Conservation (phyloP, 2,113 vertebrate genomes). For the Asarcornis scutulata region DNA sequence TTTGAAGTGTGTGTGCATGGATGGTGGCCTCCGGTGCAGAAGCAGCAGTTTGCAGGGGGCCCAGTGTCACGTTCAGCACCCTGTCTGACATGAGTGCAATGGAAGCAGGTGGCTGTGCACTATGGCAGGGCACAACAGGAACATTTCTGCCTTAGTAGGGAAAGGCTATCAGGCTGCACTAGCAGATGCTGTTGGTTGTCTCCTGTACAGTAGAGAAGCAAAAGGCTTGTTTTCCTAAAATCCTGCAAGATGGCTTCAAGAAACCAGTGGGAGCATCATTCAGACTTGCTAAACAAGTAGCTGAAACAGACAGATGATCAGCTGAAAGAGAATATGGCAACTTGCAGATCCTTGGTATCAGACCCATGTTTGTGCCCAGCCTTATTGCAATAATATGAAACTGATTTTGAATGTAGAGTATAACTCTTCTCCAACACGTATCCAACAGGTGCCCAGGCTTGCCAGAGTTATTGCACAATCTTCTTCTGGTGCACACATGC, state of each 20-base stretch:
- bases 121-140: neutral
- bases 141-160: neutral
- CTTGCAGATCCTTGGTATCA: neutral
- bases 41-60: neutral
- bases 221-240: neutral
- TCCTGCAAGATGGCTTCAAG: neutral
- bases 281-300: neutral
- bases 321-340: neutral
- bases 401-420: neutral
- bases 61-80: neutral
- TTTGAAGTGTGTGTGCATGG: neutral
- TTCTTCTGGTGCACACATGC: neutral
- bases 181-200: neutral
- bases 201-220: too few relatives aligned
- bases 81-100: neutral
- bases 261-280: neutral
- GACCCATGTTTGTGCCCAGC: neutral
- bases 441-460: neutral
- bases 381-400: neutral
- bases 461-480: neutral
- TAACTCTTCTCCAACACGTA: neutral
- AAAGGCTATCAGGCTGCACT: neutral
- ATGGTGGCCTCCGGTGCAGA: neutral
- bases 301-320: neutral
- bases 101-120: neutral